Percentiles rank a stretch among this genome's conserved stretches.
Conservation (phyloP, 2,797 vertebrate species). For the Anabas testudineus region DNA sequence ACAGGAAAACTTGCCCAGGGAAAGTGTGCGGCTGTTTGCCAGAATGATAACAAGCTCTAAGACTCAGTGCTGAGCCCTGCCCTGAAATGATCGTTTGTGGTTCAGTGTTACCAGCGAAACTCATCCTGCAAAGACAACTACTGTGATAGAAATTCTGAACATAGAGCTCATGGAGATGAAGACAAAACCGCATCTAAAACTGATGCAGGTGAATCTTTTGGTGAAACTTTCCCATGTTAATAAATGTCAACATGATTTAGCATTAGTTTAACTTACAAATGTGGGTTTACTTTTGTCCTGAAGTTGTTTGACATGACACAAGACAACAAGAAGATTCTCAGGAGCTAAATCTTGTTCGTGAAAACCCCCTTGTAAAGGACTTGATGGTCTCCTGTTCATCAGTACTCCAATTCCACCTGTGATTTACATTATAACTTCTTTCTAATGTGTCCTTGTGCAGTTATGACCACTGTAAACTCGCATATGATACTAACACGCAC, state of each 20-base stretch:
- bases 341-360: background rate
- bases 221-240: background rate
- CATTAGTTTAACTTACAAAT: background rate
- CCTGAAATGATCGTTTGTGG: background rate
- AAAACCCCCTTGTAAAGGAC: background rate
- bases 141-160: background rate
- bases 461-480: background rate
- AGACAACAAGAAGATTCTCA: constrained; percentile 13
- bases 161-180: too few relatives aligned
- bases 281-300: too few relatives aligned
- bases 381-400: background rate
- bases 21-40: background rate
- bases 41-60: constrained; percentile 1
- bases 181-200: too few relatives aligned
- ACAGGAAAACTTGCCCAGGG: background rate
- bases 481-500: background rate
- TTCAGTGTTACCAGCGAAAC: too few relatives aligned
- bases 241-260: background rate
- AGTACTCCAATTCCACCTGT: constrained; percentile 9
- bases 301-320: background rate
- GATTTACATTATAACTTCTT: background rate
- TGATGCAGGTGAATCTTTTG: too few relatives aligned
- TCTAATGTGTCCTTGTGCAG: background rate
- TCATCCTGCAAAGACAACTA: too few relatives aligned
- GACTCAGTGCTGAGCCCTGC: background rate